Conservation (phyloP, 2,113 vertebrate species). For the Aplodontia rufa region DNA sequence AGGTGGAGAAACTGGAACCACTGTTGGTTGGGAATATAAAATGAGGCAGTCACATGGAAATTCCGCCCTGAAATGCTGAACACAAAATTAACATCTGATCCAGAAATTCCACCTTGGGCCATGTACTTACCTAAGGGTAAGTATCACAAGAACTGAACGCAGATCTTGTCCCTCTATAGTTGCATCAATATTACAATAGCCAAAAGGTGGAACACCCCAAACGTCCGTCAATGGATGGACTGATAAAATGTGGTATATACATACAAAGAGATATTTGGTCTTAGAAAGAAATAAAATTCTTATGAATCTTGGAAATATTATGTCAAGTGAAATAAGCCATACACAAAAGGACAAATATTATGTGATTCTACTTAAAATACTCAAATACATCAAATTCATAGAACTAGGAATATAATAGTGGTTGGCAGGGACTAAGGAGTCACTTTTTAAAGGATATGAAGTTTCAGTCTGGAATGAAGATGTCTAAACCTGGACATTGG, state of each 20-base stretch:
- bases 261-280: not conserved
- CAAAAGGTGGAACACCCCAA: not conserved
- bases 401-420: not conserved
- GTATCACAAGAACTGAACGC: not conserved
- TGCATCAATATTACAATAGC: not conserved
- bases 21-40: not conserved
- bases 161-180: not conserved
- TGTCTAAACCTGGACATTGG: not conserved
- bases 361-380: not conserved
- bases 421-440: not conserved
- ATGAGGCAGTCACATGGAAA: accelerated
- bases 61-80: not conserved
- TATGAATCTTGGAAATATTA: not conserved
- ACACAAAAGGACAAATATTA: not conserved
- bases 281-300: not conserved
- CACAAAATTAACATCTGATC: not conserved
- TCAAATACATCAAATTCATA: not conserved
- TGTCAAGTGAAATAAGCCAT: not conserved
- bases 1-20: not conserved
- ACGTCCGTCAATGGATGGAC: not conserved
- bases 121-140: too few species aligned
- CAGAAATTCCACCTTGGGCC: not conserved
- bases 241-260: not conserved
- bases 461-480: not conserved
- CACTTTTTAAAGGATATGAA: not conserved